Conservation (phyloP, 2,113 vertebrate genomes). For the Oncorhynchus clarkii region DNA sequence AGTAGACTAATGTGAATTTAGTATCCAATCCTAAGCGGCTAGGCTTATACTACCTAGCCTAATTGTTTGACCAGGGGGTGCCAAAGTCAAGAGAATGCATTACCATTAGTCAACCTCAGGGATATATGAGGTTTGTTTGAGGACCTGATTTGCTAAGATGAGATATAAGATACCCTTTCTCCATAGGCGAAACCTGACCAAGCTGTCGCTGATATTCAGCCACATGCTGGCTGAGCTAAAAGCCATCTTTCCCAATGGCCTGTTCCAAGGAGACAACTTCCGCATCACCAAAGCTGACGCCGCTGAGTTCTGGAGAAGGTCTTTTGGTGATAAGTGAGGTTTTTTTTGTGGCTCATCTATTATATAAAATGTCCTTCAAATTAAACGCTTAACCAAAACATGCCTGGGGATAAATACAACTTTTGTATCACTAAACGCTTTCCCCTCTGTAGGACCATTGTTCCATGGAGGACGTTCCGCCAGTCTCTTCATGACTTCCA, state of each 20-base stretch:
- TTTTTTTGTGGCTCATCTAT: not conserved
- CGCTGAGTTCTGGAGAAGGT: conserved; percentile 96
- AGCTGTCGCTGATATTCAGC: conserved; percentile 97
- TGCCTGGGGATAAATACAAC: too few relatives aligned
- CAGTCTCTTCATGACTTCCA: conserved; percentile 88
- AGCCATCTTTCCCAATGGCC: conserved; percentile 94
- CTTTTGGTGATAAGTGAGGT: conserved; percentile 97
- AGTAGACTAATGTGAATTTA: too few relatives aligned
- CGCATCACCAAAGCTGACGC: conserved; percentile 98
- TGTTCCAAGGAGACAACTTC: conserved; percentile 97
- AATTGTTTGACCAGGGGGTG: not conserved
- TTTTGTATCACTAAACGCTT: not conserved
- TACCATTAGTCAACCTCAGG: too few relatives aligned
- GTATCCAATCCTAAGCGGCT: too few relatives aligned
- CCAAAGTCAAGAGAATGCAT: too few relatives aligned
- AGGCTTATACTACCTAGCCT: not conserved
- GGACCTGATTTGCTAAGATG: too few relatives aligned
- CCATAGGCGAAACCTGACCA: conserved; percentile 91
- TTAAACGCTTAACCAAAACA: not conserved
- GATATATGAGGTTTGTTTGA: too few relatives aligned
- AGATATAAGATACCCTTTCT: not conserved
- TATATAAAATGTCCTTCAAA: too few relatives aligned
- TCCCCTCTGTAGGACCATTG: conserved; percentile 82
- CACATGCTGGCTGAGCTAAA: conserved; percentile 98
- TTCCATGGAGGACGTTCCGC: conserved; percentile 94